These are phyloP conservation scores for Trachops cirrhosus DNA, from an alignment of 2,797 vertebrate species.

Conservation along the genomic window DNA sequence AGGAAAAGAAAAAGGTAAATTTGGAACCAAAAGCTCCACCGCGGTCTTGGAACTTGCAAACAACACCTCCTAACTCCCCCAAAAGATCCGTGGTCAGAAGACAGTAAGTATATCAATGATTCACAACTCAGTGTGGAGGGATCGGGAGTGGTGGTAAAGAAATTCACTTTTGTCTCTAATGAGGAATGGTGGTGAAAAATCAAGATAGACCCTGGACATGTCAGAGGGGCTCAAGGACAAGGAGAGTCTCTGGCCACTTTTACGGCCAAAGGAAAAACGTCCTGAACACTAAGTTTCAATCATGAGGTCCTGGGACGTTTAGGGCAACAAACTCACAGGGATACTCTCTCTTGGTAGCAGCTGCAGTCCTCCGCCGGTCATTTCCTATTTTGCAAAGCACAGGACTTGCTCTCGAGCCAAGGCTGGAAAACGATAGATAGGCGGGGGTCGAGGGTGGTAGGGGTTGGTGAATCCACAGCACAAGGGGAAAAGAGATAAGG, in stretches of 20 bases:
- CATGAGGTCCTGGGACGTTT: neutral
- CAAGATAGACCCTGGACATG: neutral
- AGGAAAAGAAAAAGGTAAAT: conserved; percentile 11
- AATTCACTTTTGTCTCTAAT: neutral
- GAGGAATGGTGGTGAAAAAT: neutral
- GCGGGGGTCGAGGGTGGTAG: accelerated
- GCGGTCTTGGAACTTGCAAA: neutral
- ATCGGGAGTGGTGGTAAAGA: neutral
- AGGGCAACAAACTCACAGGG: neutral
- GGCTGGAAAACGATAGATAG: neutral
- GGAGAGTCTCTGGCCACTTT: neutral
- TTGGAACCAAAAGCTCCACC: neutral
- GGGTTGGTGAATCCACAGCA: neutral
- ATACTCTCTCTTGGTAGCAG: neutral
- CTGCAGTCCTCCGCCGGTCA: neutral
- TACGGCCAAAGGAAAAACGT: neutral
- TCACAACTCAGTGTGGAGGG: no score
- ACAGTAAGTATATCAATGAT: neutral
- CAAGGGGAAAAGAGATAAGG: no score
- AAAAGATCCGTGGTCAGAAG: neutral
- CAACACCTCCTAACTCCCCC: neutral
- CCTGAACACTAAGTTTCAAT: neutral
- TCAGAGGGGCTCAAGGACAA: neutral
- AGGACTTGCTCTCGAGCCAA: neutral
- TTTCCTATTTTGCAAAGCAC: conserved; percentile 13